A percentile compares a stretch with the other conserved stretches of the same genome.
These are phyloP conservation scores for Hypsibius dujardini DNA, from an alignment of 1,140 invertebrate species.

Conservation along the genomic window DNA sequence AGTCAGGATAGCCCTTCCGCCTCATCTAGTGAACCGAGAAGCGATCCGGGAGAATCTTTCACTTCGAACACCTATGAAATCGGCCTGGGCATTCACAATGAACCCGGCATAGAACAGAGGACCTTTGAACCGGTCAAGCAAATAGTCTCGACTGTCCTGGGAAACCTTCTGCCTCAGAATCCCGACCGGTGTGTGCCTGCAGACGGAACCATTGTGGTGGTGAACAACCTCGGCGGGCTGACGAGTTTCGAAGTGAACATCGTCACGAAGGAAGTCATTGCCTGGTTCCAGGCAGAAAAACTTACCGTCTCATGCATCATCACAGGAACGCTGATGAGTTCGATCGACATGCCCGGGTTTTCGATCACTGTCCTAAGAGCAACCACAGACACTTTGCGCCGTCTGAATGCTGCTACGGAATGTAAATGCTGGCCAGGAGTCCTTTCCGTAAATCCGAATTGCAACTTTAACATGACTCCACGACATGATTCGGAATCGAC, in stretches of 20 bases:
- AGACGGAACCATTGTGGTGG: too few species aligned
- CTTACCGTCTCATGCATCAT: constrained; percentile 46
- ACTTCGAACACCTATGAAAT: constrained; percentile 56
- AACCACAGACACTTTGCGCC: constrained; percentile 32
- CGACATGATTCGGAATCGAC: too few species aligned
- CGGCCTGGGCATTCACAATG: constrained; percentile 65
- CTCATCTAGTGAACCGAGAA: neutral
- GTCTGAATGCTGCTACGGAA: constrained; percentile 29
- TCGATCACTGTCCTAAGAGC: constrained; percentile 50
- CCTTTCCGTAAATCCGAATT: constrained; percentile 12
- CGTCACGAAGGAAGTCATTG: constrained; percentile 29
- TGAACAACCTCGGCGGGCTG: constrained; percentile 62
- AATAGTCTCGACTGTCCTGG: constrained; percentile 24
- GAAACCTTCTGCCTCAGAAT: constrained; percentile 20
- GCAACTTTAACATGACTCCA: too few species aligned
- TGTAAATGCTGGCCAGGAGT: constrained; percentile 17
- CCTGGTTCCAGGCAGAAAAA: constrained; percentile 36
- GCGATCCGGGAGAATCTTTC: constrained; percentile 40
- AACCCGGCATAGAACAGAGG: constrained; percentile 54
- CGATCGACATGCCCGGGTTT: constrained; percentile 59
- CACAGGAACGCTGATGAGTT: constrained; percentile 54
- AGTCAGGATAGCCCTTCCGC: too few species aligned
- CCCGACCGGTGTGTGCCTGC: constrained; percentile 41
- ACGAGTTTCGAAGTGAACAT: constrained; percentile 59
- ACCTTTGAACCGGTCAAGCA: constrained; percentile 35